A percentile compares a stretch with the other conserved stretches of the same genome.
Evolutionary conservation across 1,140 invertebrate genomes (phyloP).

Genomic region (Cylas formicarius): DNA sequence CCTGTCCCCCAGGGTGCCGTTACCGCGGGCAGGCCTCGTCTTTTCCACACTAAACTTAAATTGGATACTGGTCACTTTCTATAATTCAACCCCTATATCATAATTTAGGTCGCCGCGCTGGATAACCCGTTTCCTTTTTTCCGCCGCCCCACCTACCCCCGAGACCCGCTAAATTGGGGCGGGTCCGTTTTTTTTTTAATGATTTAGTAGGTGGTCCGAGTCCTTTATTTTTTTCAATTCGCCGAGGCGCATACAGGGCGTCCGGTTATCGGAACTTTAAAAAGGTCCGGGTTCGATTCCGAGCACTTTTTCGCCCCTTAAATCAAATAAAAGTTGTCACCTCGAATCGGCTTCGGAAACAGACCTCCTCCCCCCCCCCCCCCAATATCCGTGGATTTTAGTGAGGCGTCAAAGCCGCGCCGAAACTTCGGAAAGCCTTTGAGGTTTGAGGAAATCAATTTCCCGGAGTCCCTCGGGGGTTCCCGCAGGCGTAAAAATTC

Average conservation of each 20-base stretch:
- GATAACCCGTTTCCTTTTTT: slow-evolving; percentile 29
- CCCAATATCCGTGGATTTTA: too few species aligned
- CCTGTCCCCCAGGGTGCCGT: slow-evolving; percentile 38
- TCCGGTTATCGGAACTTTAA: too few species aligned
- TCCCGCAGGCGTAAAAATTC: slow-evolving; percentile 11
- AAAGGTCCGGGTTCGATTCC: too few species aligned
- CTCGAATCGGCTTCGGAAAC: too few species aligned
- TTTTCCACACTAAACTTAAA: slow-evolving; percentile 42
- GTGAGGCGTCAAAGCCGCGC: too few species aligned
- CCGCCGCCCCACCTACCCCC: too few species aligned
- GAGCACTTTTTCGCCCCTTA: too few species aligned
- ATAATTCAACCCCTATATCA: slow-evolving; percentile 43
- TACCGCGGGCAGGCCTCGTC: slow-evolving; percentile 37
- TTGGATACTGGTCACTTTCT: slow-evolving; percentile 44
- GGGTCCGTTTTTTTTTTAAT: slow-evolving; percentile 2
- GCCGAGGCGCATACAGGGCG: background rate
- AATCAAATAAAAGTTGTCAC: too few species aligned
- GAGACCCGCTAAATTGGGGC: slow-evolving; percentile 11
- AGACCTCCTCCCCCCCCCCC: too few species aligned
- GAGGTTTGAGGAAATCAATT: slow-evolving; percentile 21
- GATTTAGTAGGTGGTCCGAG: slow-evolving; percentile 5
- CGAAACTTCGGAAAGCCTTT: slow-evolving; percentile 15
- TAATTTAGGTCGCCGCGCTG: slow-evolving; percentile 35
- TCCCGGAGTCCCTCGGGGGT: slow-evolving; percentile 13
- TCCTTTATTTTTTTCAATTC: background rate